Percentiles rank a stretch among this genome's conserved stretches.
phyloP scores from a whole-genome alignment of 2,113 vertebrate genomes.

The Podarcis cretensis region DNA sequence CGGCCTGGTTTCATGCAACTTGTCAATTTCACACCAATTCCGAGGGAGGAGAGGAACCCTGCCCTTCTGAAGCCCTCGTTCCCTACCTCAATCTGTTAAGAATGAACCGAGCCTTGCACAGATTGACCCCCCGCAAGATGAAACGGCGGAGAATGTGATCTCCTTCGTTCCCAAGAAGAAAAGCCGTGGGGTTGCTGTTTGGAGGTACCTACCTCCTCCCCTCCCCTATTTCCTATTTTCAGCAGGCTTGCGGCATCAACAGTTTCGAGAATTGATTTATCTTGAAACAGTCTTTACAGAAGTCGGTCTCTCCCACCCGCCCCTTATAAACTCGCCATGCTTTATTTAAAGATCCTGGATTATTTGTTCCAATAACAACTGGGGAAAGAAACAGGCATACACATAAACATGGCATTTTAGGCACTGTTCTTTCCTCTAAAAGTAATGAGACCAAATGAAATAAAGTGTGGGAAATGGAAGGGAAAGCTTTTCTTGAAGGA shows the following conservation, averaged over 20 bases:
- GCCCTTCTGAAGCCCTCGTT: background rate
- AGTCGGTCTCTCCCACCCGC: background rate
- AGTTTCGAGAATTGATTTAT: background rate
- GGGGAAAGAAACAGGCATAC: background rate
- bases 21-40: background rate
- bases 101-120: background rate
- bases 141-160: background rate
- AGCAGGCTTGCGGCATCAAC: background rate
- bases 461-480: background rate
- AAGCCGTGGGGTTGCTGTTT: background rate
- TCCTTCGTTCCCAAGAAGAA: background rate
- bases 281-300: background rate
- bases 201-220: background rate
- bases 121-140: background rate
- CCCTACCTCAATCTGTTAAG: background rate
- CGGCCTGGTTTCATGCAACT: background rate
- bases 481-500: background rate
- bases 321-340: background rate
- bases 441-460: background rate
- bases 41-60: background rate
- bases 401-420: background rate
- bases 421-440: background rate
- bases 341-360: background rate
- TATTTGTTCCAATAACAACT: conserved; percentile 1
- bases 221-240: background rate